phyloP scores from a whole-genome alignment of 2,797 vertebrate species.

The Lithobates pipiens region DNA sequence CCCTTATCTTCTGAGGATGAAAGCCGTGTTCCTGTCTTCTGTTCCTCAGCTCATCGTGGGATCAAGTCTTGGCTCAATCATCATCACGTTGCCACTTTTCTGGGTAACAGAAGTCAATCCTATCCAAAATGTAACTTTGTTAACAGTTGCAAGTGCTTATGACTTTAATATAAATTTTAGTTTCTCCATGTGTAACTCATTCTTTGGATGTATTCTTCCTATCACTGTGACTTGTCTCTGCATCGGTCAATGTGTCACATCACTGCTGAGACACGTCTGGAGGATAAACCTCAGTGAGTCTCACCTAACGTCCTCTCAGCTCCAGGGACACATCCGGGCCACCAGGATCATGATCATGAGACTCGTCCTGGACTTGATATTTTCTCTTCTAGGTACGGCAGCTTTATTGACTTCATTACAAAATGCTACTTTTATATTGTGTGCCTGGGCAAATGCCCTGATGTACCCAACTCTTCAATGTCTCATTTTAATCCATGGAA shows the following conservation, averaged over 20 bases:
- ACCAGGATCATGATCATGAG: background rate
- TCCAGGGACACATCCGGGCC: background rate
- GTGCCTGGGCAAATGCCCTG: background rate
- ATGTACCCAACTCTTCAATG: background rate
- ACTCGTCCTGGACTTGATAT: background rate
- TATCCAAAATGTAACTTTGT: background rate
- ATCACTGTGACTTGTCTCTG: background rate
- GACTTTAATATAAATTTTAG: background rate
- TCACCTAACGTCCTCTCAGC: background rate
- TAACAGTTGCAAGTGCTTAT: background rate
- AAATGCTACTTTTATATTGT: background rate
- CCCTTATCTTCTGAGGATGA: background rate
- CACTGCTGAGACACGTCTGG: background rate
- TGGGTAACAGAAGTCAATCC: background rate
- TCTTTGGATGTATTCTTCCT: background rate
- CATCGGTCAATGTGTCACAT: constrained; percentile 2
- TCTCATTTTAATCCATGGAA: background rate
- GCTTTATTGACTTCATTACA: background rate
- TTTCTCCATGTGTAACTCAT: background rate
- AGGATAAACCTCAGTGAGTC: background rate
- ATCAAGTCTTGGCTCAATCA: background rate
- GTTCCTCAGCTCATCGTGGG: background rate
- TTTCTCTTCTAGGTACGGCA: background rate
- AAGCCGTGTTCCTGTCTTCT: background rate
- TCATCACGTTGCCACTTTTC: background rate